Conservation (phyloP, 2,113 vertebrate species). For the Sinosuthora webbiana region DNA sequence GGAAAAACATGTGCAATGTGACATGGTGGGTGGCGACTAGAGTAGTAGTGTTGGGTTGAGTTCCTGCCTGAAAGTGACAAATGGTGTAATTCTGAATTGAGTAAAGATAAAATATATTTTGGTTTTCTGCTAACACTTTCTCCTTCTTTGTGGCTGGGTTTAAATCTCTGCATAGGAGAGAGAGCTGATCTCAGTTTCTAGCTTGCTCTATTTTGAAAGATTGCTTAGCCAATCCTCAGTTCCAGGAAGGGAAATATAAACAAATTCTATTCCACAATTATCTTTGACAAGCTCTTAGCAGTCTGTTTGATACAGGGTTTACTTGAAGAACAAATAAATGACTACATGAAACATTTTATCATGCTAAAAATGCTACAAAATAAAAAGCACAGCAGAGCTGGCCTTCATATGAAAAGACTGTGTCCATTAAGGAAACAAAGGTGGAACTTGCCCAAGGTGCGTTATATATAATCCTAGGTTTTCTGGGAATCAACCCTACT, state of each 20-base stretch:
- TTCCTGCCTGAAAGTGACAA: background rate
- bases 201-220: background rate
- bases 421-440: constrained; percentile 5
- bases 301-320: background rate
- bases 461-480: constrained; percentile 18
- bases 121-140: background rate
- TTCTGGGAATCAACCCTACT: constrained; percentile 24
- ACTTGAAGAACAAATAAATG: background rate
- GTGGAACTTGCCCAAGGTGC: constrained; percentile 27
- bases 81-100: background rate
- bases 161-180: background rate
- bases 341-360: background rate
- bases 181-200: background rate
- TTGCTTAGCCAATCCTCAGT: background rate
- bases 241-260: background rate
- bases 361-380: background rate
- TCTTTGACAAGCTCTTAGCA: background rate
- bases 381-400: background rate
- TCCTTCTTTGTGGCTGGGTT: background rate
- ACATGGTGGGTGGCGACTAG: background rate
- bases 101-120: background rate
- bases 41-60: background rate
- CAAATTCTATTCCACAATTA: background rate
- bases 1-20: background rate
- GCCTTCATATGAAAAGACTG: background rate